Percentiles rank a stretch among this genome's conserved stretches.
These are phyloP conservation scores for Papilio gigon DNA, from an alignment of 2,888 invertebrate genomes.

Conservation along the genomic window DNA sequence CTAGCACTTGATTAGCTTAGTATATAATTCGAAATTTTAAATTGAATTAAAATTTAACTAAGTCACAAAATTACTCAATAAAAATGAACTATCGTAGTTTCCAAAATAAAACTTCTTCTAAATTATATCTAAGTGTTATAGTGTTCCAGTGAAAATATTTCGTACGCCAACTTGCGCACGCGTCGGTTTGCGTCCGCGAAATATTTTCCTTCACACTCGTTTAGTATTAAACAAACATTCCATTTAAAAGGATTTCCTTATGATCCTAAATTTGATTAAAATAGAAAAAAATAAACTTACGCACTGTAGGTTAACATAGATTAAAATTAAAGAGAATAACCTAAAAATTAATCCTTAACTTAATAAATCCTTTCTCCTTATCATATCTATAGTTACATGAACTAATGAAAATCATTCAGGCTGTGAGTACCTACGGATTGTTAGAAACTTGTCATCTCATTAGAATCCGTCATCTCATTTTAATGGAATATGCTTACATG, in stretches of 20 bases:
- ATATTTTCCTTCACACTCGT: conserved; percentile 53
- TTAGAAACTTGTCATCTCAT: conserved; percentile 64
- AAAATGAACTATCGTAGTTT: conserved; percentile 74
- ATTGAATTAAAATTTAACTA: conserved; percentile 66
- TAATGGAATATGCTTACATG: conserved; percentile 55
- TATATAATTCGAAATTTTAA: conserved; percentile 71
- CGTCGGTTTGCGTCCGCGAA: conserved; percentile 45
- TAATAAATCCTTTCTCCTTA: conserved; percentile 69
- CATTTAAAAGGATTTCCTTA: conserved; percentile 71
- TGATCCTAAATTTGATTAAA: conserved; percentile 73
- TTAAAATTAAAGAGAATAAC: conserved; percentile 72
- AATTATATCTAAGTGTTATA: conserved; percentile 76
- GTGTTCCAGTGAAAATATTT: conserved; percentile 53
- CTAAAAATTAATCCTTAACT: conserved; percentile 62
- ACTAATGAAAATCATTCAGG: conserved; percentile 80
- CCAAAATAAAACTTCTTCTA: conserved; percentile 78
- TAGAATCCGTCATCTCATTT: conserved; percentile 51
- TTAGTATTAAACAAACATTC: conserved; percentile 75
- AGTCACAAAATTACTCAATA: conserved; percentile 67
- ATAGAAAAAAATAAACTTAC: conserved; percentile 75
- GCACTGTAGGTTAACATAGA: conserved; percentile 80
- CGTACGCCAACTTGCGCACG: conserved; percentile 46
- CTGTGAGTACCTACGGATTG: conserved; percentile 76
- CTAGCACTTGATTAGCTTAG: conserved; percentile 75
- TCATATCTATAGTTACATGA: conserved; percentile 76